Conservation (phyloP, 2,113 vertebrate species). For the Bungarus multicinctus region DNA sequence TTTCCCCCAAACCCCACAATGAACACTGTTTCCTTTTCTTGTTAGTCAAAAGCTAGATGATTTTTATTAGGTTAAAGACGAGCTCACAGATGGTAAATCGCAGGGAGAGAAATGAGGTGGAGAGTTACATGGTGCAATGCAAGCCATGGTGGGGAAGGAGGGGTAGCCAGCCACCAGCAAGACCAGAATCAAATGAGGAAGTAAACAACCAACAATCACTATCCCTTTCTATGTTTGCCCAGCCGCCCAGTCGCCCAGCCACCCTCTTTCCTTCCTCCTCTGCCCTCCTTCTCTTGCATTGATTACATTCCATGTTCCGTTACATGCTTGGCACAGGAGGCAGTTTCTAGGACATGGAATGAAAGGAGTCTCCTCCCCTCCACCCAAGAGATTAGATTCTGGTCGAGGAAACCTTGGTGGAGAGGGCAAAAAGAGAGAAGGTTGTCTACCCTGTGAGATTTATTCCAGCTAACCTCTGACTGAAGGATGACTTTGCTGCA, state of each 20-base stretch:
- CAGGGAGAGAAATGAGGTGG: constrained; percentile 82
- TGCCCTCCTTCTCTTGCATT: neutral
- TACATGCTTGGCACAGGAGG: neutral
- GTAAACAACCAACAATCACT: neutral
- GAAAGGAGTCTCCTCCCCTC: neutral
- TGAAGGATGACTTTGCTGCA: neutral
- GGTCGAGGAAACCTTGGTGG: neutral
- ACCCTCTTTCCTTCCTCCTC: neutral
- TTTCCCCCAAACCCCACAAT: constrained; percentile 92
- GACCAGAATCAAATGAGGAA: neutral
- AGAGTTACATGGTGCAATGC: constrained; percentile 57
- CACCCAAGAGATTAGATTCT: constrained; percentile 15
- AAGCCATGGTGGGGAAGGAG: constrained; percentile 24
- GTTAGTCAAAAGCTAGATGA: constrained; percentile 88
- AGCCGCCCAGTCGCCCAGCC: neutral
- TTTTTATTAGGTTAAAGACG: constrained; percentile 87
- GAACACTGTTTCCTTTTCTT: constrained; percentile 92
- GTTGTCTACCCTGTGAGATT: neutral
- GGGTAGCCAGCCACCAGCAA: neutral
- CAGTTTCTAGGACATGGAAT: neutral
- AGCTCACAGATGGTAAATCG: constrained; percentile 89
- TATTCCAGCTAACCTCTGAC: neutral
- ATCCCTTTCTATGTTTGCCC: neutral
- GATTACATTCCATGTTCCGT: neutral
- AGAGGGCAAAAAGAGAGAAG: neutral